A percentile compares a stretch with the other conserved stretches of the same genome.
Evolutionary conservation across 2,797 vertebrate species (phyloP).

Genomic region (Glyptemys insculpta): DNA sequence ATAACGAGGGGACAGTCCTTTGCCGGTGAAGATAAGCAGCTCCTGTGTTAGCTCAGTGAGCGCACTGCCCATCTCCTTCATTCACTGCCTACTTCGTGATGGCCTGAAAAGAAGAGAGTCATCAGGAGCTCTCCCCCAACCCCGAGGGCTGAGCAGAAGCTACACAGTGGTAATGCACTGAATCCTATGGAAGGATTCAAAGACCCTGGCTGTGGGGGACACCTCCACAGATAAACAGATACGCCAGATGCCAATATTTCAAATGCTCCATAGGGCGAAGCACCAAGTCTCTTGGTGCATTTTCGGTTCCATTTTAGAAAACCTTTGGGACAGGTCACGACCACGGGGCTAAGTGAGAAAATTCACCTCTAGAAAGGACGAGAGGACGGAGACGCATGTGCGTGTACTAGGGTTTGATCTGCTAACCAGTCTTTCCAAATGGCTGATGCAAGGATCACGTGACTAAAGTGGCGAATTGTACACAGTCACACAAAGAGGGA

Average conservation of each 20-base stretch:
- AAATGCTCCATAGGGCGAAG: not conserved
- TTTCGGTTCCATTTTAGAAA: no score
- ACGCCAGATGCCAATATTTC: not conserved
- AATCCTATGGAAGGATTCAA: not conserved
- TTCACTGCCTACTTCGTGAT: not conserved
- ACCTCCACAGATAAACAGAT: not conserved
- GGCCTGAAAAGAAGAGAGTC: not conserved
- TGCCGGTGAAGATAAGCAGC: not conserved
- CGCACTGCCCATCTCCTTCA: not conserved
- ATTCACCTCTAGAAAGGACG: not conserved
- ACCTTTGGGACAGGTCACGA: no score
- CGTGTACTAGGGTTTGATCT: not conserved
- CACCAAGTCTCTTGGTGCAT: not conserved
- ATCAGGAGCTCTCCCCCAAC: not conserved
- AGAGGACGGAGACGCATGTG: not conserved
- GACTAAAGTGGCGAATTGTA: no score
- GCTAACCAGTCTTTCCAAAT: not conserved
- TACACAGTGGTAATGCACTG: not conserved
- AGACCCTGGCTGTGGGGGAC: not conserved
- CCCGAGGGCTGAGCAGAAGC: not conserved
- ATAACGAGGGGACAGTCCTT: not conserved
- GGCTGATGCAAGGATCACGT: no score
- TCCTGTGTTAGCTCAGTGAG: accelerated
- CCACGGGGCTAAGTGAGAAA: not conserved
- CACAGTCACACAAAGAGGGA: no score